These are phyloP conservation scores for Epirrhoe alternata DNA, from an alignment of 2,888 invertebrate species.

Conservation along the genomic window DNA sequence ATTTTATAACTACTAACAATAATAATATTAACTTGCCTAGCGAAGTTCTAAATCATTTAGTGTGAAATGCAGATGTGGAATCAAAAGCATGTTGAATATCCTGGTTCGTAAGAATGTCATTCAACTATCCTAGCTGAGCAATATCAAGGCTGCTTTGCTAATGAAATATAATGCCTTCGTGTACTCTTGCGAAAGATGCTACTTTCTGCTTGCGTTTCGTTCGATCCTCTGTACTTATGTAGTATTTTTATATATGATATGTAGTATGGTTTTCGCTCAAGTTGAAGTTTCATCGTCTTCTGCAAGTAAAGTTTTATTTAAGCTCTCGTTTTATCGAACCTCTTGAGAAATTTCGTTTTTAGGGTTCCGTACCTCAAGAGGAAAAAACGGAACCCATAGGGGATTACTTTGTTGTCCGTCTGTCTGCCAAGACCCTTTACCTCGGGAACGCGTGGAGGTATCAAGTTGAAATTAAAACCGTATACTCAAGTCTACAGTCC, in stretches of 20 bases:
- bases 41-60: constrained; percentile 14
- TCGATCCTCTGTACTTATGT: constrained; percentile 1
- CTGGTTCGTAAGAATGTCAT: constrained; percentile 7
- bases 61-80: constrained; percentile 1
- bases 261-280: constrained; percentile 7
- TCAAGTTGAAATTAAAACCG: too few species aligned
- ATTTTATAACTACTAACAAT: neutral
- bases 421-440: too few species aligned
- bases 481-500: too few species aligned
- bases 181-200: constrained; percentile 27
- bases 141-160: constrained; percentile 37
- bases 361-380: too few species aligned
- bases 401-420: too few species aligned
- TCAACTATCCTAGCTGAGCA: constrained; percentile 4
- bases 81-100: constrained; percentile 4
- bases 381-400: too few species aligned
- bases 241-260: neutral
- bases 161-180: constrained; percentile 31
- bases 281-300: constrained; percentile 18
- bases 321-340: neutral
- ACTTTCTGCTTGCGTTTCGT: constrained; percentile 29
- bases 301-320: neutral
- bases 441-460: too few species aligned
- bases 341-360: neutral
- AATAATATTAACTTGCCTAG: constrained; percentile 10